These are phyloP conservation scores for Oegoconia quadripuncta DNA, from an alignment of 2,888 invertebrate species.

Conservation along the genomic window DNA sequence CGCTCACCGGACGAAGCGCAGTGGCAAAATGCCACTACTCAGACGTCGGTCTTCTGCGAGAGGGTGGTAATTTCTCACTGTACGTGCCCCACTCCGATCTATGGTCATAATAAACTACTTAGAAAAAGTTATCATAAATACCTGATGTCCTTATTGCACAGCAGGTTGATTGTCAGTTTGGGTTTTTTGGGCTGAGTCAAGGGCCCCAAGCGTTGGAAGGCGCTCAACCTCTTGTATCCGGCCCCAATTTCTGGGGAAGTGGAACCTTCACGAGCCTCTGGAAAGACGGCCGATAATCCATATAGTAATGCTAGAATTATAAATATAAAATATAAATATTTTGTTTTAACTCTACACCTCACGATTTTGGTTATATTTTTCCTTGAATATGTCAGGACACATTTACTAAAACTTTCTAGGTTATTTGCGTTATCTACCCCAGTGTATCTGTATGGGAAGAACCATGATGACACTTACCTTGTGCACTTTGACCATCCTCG, in stretches of 20 bases:
- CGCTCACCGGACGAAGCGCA: too few species aligned
- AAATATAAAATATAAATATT: neutral
- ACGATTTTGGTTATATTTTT: too few species aligned
- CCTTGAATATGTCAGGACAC: neutral
- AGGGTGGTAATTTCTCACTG: too few species aligned
- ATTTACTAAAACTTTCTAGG: too few species aligned
- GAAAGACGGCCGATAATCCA: neutral
- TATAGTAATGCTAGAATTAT: too few species aligned
- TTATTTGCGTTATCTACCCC: neutral
- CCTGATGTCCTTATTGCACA: constrained; percentile 55
- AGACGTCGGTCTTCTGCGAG: too few species aligned
- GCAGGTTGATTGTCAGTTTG: constrained; percentile 59
- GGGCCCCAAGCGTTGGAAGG: constrained; percentile 59
- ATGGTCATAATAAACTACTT: too few species aligned
- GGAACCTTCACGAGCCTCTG: constrained; percentile 21
- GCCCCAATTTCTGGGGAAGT: constrained; percentile 31
- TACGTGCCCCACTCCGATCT: too few species aligned
- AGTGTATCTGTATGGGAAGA: neutral
- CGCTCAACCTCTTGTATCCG: constrained; percentile 52
- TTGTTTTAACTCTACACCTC: neutral
- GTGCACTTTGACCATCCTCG: constrained; percentile 19
- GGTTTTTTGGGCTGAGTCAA: constrained; percentile 54
- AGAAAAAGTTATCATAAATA: constrained; percentile 20
- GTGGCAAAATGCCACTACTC: too few species aligned
- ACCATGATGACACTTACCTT: constrained; percentile 1